phyloP scores from a whole-genome alignment of 2,888 invertebrate species.

The Ennomos fuscantarius region DNA sequence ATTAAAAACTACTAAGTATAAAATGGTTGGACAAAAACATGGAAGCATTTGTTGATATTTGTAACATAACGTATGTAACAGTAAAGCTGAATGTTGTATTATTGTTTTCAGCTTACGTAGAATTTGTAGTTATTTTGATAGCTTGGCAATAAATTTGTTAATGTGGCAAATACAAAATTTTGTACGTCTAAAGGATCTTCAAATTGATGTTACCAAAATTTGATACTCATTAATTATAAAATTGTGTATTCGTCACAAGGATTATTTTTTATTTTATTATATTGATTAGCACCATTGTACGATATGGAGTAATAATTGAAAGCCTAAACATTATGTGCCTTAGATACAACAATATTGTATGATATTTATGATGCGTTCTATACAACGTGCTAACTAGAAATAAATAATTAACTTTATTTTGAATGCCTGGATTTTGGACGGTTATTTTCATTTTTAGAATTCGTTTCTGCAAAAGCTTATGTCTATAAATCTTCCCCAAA shows the following conservation, averaged over 20 bases:
- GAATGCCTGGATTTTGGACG: conserved; percentile 72
- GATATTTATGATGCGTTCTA: conserved; percentile 85
- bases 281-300: conserved; percentile 80
- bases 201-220: conserved; percentile 32
- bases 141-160: conserved; percentile 69
- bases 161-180: conserved; percentile 56
- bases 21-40: conserved; percentile 52
- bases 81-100: conserved; percentile 48
- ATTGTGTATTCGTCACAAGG: conserved; percentile 59
- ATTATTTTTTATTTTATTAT: conserved; percentile 49
- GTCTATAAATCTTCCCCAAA: conserved; percentile 55
- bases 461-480: conserved; percentile 75
- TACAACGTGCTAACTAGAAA: conserved; percentile 85
- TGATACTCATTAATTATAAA: conserved; percentile 37
- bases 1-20: conserved; percentile 53
- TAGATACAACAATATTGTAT: conserved; percentile 86
- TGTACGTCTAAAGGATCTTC: conserved; percentile 26
- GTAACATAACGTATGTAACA: conserved; percentile 38
- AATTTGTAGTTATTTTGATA: conserved; percentile 69
- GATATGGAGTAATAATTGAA: conserved; percentile 82
- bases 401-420: conserved; percentile 80
- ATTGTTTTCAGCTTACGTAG: conserved; percentile 66
- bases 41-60: conserved; percentile 73
- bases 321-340: conserved; percentile 86
- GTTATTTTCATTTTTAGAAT: conserved; percentile 70